A percentile compares a stretch with the other conserved stretches of the same genome.
These are phyloP conservation scores for Hirtodrosophila histrioides DNA, from an alignment of 2,888 invertebrate genomes.

Conservation along the genomic window DNA sequence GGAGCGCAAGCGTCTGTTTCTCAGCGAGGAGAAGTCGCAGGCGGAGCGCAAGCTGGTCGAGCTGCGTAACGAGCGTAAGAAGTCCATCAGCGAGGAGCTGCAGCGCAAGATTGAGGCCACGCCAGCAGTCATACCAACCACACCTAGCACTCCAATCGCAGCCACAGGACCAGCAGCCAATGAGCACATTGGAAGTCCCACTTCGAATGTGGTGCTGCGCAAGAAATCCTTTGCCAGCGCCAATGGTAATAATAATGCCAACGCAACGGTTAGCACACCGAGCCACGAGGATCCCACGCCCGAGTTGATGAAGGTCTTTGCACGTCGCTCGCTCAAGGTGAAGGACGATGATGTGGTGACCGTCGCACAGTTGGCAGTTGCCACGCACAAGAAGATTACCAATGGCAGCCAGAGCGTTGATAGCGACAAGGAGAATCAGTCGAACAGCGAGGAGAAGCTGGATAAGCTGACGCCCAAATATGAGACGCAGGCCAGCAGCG, in stretches of 20 bases:
- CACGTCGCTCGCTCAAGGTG: conserved; percentile 91
- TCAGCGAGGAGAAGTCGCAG: conserved; percentile 80
- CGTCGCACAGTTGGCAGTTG: conserved; percentile 60
- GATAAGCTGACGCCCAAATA: conserved; percentile 81
- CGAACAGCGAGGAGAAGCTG: conserved; percentile 85
- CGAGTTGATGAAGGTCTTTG: conserved; percentile 92
- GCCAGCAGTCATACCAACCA: conserved; percentile 16
- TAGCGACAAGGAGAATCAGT: conserved; percentile 90
- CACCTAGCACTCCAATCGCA: conserved; percentile 29
- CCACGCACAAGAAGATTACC: conserved; percentile 53
- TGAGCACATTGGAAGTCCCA: not conserved
- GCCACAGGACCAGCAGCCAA: conserved; percentile 31
- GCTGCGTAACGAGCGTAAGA: conserved; percentile 78
- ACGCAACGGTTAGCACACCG: conserved; percentile 23
- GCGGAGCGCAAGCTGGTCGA: conserved; percentile 78
- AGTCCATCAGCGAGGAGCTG: conserved; percentile 76
- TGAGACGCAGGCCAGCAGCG: conserved; percentile 64
- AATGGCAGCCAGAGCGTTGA: conserved; percentile 84
- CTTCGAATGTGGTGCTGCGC: conserved; percentile 77
- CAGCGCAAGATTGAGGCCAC: conserved; percentile 53
- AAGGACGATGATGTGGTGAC: conserved; percentile 89
- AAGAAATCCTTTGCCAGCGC: conserved; percentile 82
- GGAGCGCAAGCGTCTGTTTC: conserved; percentile 82
- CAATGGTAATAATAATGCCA: conserved; percentile 32
- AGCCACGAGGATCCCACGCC: conserved; percentile 88